Percentiles rank a stretch among this genome's conserved stretches.
Evolutionary conservation across 2,888 invertebrate genomes (phyloP).

Genomic region (Synanthedon vespiformis): DNA sequence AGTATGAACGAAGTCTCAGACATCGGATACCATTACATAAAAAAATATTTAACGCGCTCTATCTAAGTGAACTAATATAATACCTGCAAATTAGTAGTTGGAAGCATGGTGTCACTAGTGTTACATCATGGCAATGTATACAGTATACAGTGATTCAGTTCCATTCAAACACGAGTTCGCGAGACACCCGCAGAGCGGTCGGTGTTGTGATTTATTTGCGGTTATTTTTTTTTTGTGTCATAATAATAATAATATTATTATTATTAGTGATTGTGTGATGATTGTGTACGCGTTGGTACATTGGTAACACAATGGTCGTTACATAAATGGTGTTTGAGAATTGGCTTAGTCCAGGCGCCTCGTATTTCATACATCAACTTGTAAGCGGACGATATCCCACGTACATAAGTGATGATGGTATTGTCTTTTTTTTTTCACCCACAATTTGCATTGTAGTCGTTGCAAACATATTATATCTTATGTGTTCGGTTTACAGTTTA

Average conservation of each 20-base stretch:
- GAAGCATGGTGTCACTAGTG: constrained; percentile 25
- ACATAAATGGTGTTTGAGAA: constrained; percentile 51
- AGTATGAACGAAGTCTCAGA: too few relatives aligned
- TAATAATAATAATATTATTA: not conserved
- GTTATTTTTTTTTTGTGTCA: not conserved
- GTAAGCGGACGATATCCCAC: constrained; percentile 38
- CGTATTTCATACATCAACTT: constrained; percentile 33
- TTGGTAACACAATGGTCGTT: not conserved
- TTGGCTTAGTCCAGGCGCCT: constrained; percentile 31
- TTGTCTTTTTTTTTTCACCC: constrained; percentile 3
- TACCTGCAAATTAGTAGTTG: constrained; percentile 17
- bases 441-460: too few relatives aligned
- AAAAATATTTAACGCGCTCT: not conserved
- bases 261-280: constrained; percentile 9
- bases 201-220: constrained; percentile 4
- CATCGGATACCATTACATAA: too few relatives aligned
- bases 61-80: not conserved
- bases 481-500: too few relatives aligned
- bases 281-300: constrained; percentile 5
- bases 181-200: constrained; percentile 1
- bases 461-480: too few relatives aligned
- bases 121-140: constrained; percentile 29
- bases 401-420: constrained; percentile 40
- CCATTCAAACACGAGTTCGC: constrained; percentile 27
- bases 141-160: constrained; percentile 23